These are phyloP conservation scores for Philotrypesis tridentata DNA, from an alignment of 1,140 invertebrate genomes.

Conservation along the genomic window DNA sequence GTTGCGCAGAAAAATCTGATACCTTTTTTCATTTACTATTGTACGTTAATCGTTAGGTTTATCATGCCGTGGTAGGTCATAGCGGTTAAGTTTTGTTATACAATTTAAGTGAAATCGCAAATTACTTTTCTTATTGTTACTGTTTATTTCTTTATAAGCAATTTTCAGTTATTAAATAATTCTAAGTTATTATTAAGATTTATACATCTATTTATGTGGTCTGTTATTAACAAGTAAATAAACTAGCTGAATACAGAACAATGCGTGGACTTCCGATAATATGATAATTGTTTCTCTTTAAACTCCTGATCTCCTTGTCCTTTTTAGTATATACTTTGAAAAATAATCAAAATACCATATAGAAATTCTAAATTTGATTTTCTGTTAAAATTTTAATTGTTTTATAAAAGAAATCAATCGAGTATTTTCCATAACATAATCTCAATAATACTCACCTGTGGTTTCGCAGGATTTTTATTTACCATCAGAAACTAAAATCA, in stretches of 20 bases:
- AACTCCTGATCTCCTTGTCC: background rate
- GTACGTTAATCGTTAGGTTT: background rate
- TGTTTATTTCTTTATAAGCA: background rate
- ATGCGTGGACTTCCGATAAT: background rate
- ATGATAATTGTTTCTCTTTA: background rate
- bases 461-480: background rate
- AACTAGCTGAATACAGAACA: slow-evolving; percentile 19
- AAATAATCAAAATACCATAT: no score
- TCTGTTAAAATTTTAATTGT: no score
- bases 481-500: background rate
- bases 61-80: background rate
- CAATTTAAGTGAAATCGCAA: background rate
- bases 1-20: no score
- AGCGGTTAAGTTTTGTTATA: background rate
- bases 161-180: slow-evolving; percentile 10
- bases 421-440: no score
- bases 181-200: slow-evolving; percentile 36
- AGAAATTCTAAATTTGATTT: no score
- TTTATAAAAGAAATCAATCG: no score
- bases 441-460: background rate
- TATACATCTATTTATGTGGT: slow-evolving; percentile 40
- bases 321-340: no score
- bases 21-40: background rate
- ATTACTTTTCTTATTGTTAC: background rate
- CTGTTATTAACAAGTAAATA: slow-evolving; percentile 43